These are phyloP conservation scores for Drosophila basisetae DNA, from an alignment of 2,888 invertebrate species.

Conservation along the genomic window DNA sequence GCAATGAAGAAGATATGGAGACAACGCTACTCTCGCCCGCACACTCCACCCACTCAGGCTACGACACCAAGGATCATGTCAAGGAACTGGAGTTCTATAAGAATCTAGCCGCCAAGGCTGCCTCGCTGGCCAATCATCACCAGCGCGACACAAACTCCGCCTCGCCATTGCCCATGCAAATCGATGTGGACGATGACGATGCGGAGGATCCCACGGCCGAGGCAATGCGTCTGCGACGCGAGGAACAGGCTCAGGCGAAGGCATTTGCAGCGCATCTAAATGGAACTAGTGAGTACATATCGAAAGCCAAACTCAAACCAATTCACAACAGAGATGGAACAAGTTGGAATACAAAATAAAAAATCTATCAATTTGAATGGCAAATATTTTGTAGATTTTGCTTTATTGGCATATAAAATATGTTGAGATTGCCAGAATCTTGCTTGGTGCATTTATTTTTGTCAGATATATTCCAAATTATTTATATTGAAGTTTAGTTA, in stretches of 20 bases:
- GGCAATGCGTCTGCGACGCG: constrained; percentile 52
- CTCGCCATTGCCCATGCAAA: constrained; percentile 78
- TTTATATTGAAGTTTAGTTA: not conserved
- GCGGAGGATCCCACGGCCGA: constrained; percentile 58
- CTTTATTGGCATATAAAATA: not conserved
- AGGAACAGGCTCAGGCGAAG: constrained; percentile 83
- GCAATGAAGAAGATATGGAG: constrained; percentile 69
- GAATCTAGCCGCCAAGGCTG: constrained; percentile 82
- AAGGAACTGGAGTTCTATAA: constrained; percentile 85
- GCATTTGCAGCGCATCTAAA: constrained; percentile 87
- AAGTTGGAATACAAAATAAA: not conserved
- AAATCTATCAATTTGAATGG: not conserved
- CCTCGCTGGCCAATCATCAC: constrained; percentile 78
- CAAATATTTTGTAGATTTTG: not conserved
- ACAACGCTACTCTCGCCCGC: constrained; percentile 65
- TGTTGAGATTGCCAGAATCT: not conserved
- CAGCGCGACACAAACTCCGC: constrained; percentile 56
- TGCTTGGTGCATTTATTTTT: not conserved
- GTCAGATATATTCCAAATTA: not conserved
- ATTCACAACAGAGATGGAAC: constrained; percentile 34
- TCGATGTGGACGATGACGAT: constrained; percentile 76
- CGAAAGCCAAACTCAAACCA: constrained; percentile 71
- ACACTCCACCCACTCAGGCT: constrained; percentile 60
- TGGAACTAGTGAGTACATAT: constrained; percentile 88
- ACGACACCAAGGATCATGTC: constrained; percentile 80